Conservation (phyloP, 2,797 vertebrate species). For the Liasis olivaceus region DNA sequence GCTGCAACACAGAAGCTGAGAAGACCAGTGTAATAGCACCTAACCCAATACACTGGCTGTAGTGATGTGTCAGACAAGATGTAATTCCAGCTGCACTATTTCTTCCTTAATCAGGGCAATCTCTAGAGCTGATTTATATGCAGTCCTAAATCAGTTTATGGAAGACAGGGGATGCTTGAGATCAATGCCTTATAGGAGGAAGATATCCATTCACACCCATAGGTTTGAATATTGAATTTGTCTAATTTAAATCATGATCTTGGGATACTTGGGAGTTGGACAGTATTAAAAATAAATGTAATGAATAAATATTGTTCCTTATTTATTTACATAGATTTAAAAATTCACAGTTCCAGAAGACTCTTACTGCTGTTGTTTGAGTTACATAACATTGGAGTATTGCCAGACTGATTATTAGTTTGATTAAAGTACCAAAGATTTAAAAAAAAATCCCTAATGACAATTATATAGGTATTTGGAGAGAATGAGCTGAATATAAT, state of each 20-base stretch:
- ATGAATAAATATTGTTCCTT: too few species aligned
- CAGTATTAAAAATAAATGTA: not conserved
- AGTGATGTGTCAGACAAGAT: not conserved
- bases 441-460: not conserved
- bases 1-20: too few species aligned
- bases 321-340: too few species aligned
- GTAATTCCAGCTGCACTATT: not conserved
- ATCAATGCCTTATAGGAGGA: not conserved
- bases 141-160: not conserved
- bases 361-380: not conserved
- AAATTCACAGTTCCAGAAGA: too few species aligned
- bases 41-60: not conserved
- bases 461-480: conserved; percentile 20
- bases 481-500: conserved; percentile 17
- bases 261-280: not conserved
- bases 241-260: not conserved
- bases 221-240: not conserved
- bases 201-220: not conserved
- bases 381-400: not conserved
- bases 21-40: not conserved
- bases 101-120: not conserved
- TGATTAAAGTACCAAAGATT: not conserved
- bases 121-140: not conserved
- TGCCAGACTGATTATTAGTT: not conserved
- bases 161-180: not conserved